A percentile compares a stretch with the other conserved stretches of the same genome.
These are phyloP conservation scores for Pecten maximus DNA, from an alignment of 2,888 invertebrate genomes.

Conservation along the genomic window DNA sequence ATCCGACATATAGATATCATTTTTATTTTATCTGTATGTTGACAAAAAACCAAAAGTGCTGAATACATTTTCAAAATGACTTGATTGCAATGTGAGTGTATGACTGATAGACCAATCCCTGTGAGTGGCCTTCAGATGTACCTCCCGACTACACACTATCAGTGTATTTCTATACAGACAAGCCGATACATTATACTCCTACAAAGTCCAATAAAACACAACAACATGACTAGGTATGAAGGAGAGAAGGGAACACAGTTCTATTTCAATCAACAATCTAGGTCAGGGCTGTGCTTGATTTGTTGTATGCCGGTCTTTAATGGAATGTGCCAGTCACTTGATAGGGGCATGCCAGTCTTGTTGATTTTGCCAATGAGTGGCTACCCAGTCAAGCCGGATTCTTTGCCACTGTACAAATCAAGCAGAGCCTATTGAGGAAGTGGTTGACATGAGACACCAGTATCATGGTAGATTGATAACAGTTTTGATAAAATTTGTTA, in stretches of 20 bases:
- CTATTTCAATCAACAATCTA: background rate
- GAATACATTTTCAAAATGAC: background rate
- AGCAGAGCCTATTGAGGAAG: background rate
- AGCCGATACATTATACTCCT: background rate
- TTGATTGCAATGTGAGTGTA: background rate
- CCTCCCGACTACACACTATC: background rate
- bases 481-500: background rate
- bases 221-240: background rate
- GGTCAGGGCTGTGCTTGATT: background rate
- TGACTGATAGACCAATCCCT: background rate
- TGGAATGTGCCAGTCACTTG: background rate
- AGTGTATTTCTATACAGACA: background rate
- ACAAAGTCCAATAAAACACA: background rate
- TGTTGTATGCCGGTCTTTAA: background rate
- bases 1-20: too few relatives aligned
- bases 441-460: background rate
- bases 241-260: constrained; percentile 15
- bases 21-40: too few relatives aligned
- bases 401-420: background rate
- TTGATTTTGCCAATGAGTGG: background rate
- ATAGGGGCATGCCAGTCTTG: too few relatives aligned
- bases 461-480: background rate
- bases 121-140: background rate
- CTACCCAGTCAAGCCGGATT: background rate
- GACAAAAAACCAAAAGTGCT: background rate